Base-by-base conservation (phyloP, 2,888 invertebrate genomes). In the Leuctra nigra region DNA sequence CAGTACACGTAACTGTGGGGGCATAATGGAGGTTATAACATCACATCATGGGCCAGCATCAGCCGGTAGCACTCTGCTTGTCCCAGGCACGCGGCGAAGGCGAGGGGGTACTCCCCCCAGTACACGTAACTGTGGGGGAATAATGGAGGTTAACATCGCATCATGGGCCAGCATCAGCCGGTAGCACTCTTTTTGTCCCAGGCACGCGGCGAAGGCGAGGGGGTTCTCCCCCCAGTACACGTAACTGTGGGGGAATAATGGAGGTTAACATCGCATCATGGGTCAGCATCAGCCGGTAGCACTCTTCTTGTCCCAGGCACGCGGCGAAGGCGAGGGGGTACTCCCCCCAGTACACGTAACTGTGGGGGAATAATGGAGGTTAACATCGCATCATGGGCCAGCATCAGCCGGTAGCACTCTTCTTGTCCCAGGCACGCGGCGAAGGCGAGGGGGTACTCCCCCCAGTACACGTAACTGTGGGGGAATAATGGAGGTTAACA, bases 311-410 rank as follows among this genome's bases (percentile, higher is more conserved):
- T 0, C 92, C 92, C 3, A 98, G 77, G 67, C 97, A 97, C 0
- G 98, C 97, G 0, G 98, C 95, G 72, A 99, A 98, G 61, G 89
- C 88, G 46, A 98, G 73, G 0, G 98, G 96, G 74, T 95, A 98
- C 73, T 99, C 98, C 18, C 98, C 98, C 94, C 97, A 98, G 70
- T 99, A 99, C 1, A 96, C 95, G 70, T 95, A 94, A 4, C 96
- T 92, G 68, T n/a, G n/a, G n/a, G n/a, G n/a, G n/a, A n/a, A n/a
- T n/a, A n/a, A n/a, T n/a, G n/a, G n/a, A n/a, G n/a, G n/a, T n/a
- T n/a, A n/a, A n/a, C n/a, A n/a, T 86, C 0, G 96, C 97, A 18
- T 95, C 96, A 68, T 92, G 85, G 0, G 96, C 93, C 56, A 97
- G 73, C 65, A 99, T 90, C 65, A 99, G 77, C 1, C 98, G 81